Evolutionary conservation across 2,797 vertebrate genomes (phyloP), one percentile per base, ranked within the genome.

Genomic region (Paedocypris micromegethes): DNA sequence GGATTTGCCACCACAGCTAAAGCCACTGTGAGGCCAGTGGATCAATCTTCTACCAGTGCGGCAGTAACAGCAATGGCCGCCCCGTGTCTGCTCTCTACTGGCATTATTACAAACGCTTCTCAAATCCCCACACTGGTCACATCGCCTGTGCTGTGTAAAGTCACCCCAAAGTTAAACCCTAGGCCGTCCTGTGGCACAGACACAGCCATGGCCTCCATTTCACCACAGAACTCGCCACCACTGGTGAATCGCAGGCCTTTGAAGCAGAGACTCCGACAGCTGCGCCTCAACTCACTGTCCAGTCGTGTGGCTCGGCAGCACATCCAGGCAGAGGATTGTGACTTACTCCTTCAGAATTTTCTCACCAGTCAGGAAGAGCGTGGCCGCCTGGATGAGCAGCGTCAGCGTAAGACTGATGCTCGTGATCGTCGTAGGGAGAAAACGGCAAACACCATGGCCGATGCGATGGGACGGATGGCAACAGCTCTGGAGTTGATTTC

Each of bases 351-450:
- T 79, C 92, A 90, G 60, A 93, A 94, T 80, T 84, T 90, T 68
- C 91, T 97, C 65, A 93, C 93, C 48, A 89, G 87, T 45, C 94
- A 97, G 78, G 90, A 95, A 80, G 95, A 98, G 64, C 93, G 93
- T 67, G 86, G 93, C 3, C 84, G 88, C 61, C 90, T 89, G 53
- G 83, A 96, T 85, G 94, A 97, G 80, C 93, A 97, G 84, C 91
- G 95, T 3, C 85, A 92, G 3, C 87, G 94, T 49, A 87, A 86
- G 53, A 85, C 92, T 66, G 95, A 99, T 76, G 98, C 95, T 73
- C 87, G 95, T 53, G 93, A 96, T 42, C 88, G 96, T 3, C 91
- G 96, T 63, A 92, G 94, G 75, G 98, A 96, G 82, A 94, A 94
- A 75, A 93, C 93, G 57, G 93, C 96, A 58, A 92, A 93, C 38